Evolutionary conservation across 2,797 vertebrate genomes (phyloP).

Genomic region (Dendrocincla fuliginosa): DNA sequence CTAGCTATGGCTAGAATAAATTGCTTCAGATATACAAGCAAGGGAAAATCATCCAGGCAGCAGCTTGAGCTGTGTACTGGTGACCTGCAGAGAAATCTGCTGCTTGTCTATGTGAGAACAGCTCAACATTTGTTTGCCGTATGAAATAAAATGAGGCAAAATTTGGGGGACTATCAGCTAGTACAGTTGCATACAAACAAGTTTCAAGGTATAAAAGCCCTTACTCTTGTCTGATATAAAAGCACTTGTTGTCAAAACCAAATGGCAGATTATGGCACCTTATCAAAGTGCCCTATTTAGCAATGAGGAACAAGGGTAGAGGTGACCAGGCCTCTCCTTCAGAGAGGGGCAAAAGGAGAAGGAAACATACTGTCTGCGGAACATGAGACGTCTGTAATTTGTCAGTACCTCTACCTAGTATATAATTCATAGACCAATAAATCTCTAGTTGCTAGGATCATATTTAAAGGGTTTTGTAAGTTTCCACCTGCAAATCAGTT

Average conservation of each 20-base stretch:
- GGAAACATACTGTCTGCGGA: not conserved
- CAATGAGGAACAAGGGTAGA: constrained; percentile 22
- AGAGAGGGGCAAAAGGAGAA: not conserved
- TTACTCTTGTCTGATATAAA: not conserved
- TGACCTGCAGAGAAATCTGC: not conserved
- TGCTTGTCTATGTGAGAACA: not conserved
- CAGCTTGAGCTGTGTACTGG: not conserved
- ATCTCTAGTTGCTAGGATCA: not conserved
- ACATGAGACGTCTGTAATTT: not conserved
- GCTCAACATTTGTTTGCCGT: not conserved
- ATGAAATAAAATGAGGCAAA: not conserved
- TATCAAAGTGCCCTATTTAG: not conserved
- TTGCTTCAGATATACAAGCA: not conserved
- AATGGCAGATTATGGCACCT: not conserved
- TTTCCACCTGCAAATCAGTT: not conserved
- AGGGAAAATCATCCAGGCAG: rapidly evolving
- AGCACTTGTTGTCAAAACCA: not conserved
- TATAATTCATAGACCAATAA: not conserved
- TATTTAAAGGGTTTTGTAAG: not conserved
- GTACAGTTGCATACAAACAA: not conserved
- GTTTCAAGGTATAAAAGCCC: not conserved
- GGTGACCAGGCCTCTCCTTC: not conserved
- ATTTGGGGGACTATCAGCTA: not conserved
- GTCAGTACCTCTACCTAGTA: not conserved
- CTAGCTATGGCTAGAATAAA: not conserved